Evolutionary conservation across 2,888 invertebrate species (phyloP), one percentile per base, ranked within the genome.

Genomic region (Himalopsyche anomala): DNA sequence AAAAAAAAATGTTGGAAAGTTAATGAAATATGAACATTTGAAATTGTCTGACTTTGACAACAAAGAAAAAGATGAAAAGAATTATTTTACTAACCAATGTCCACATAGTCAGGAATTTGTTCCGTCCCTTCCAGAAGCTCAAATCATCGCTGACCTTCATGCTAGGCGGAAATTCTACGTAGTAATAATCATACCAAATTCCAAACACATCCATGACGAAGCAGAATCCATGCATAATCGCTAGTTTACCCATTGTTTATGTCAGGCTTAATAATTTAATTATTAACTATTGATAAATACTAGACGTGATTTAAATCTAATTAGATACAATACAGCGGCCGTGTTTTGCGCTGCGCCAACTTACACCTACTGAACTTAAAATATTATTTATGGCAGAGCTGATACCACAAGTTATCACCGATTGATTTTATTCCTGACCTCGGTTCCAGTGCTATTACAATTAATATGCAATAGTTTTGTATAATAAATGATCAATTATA

Each of bases 71-170:
- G 45, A 8, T 11, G 0, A 45, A 2, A 45, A 8, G 6, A 42
- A 9, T 45, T 45, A 45, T 19, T 36, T 80, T 40, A 54, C 87
- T 84, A 83, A 87, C 87, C 87, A 87, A 80, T 38, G 84, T 82
- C 87, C 87, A 87, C 19, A 86, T 83, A 17, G 87, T 87, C 17
- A 87, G 83, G 69, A 56, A 87, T 45, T 87, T 87, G 15, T 42
- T 55, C 42, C 85, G 42, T 12, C 87, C 85, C 28, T 80, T 69
- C 80, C 80, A 80, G 11, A 84, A 51, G 8, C 42, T 36, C 40
- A 9, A n/a, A 8, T 42, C 84, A 19, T 11, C n/a, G 80, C n/a
- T 54, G 19, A 80, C 74, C 11, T 28, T 36, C 80, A 80, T 42
- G 2, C n/a, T 42, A 36, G 69, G 69, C 8, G 84, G 69, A 28